A percentile compares a stretch with the other conserved stretches of the same genome.
Conservation (phyloP, 2,888 invertebrate genomes). For the Crossocerus cetratus region DNA sequence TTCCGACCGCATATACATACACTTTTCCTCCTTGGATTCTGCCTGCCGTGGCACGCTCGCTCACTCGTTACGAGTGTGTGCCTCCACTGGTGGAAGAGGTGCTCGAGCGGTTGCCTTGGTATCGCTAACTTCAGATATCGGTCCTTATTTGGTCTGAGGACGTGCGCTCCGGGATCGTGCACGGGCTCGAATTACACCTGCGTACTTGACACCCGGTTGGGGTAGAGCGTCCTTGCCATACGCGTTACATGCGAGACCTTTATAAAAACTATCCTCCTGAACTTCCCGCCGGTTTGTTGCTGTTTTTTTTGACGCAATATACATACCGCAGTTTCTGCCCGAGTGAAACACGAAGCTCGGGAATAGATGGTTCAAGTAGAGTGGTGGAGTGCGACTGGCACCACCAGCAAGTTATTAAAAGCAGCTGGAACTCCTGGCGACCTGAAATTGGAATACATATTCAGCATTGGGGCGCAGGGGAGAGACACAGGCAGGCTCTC, state of each 20-base stretch:
- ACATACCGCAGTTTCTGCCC: no score
- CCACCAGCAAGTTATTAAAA: neutral
- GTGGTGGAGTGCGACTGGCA: neutral
- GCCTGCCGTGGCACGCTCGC: constrained; percentile 43
- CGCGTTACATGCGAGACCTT: no score
- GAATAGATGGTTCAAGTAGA: no score
- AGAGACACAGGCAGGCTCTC: neutral
- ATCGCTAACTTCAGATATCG: constrained; percentile 31
- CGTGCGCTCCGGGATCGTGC: constrained; percentile 23
- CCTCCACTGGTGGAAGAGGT: constrained; percentile 28
- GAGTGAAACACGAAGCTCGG: no score
- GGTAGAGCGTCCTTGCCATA: neutral
- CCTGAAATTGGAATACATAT: constrained; percentile 19
- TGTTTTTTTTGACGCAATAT: no score
- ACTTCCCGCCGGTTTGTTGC: no score
- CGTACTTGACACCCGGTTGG: neutral
- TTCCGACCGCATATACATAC: constrained; percentile 2
- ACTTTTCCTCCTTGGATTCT: constrained; percentile 15
- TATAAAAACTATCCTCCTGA: no score
- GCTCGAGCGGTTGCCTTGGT: constrained; percentile 29
- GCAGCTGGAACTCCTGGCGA: neutral
- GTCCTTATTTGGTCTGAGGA: constrained; percentile 36
- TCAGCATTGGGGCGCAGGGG: constrained; percentile 18
- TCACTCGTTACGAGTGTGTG: constrained; percentile 13
- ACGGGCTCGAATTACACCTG: constrained; percentile 27